Conservation (phyloP, 1,140 invertebrate species). For the Cherax quadricarinatus region DNA sequence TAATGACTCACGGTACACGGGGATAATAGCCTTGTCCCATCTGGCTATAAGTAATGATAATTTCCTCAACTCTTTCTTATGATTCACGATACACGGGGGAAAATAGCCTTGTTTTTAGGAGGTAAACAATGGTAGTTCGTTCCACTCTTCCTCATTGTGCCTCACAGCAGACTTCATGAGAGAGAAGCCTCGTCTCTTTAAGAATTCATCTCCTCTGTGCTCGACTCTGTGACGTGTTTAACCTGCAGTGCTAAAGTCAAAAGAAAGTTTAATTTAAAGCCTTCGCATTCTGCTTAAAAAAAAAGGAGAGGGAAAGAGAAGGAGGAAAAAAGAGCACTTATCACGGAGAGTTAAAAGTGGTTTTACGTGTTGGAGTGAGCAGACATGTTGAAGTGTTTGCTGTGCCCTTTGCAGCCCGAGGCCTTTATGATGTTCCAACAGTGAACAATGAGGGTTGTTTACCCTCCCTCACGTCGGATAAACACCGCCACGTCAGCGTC, state of each 20-base stretch:
- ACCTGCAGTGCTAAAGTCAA: not conserved
- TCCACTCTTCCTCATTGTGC: too few species aligned
- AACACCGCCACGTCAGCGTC: not conserved
- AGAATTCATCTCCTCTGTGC: too few species aligned
- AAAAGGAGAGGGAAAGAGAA: not conserved
- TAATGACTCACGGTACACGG: too few species aligned
- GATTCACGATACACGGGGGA: too few species aligned
- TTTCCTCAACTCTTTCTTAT: too few species aligned
- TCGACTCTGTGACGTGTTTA: not conserved
- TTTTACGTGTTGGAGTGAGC: not conserved
- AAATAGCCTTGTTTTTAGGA: too few species aligned
- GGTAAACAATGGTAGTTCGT: too few species aligned
- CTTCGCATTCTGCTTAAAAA: not conserved
- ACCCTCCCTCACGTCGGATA: slow-evolving; percentile 15
- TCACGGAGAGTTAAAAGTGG: slow-evolving; percentile 1
- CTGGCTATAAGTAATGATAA: too few species aligned
- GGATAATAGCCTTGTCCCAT: too few species aligned
- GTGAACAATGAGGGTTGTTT: slow-evolving; percentile 22
- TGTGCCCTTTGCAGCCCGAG: slow-evolving; percentile 22
- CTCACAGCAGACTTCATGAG: too few species aligned
- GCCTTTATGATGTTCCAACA: slow-evolving; percentile 37
- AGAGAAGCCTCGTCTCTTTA: too few species aligned
- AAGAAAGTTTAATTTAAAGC: not conserved
- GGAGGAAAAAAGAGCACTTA: not conserved
- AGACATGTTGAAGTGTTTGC: slow-evolving; percentile 12